Evolutionary conservation across 2,113 vertebrate genomes (phyloP).

Genomic region (Phalacrocorax brasilianus): DNA sequence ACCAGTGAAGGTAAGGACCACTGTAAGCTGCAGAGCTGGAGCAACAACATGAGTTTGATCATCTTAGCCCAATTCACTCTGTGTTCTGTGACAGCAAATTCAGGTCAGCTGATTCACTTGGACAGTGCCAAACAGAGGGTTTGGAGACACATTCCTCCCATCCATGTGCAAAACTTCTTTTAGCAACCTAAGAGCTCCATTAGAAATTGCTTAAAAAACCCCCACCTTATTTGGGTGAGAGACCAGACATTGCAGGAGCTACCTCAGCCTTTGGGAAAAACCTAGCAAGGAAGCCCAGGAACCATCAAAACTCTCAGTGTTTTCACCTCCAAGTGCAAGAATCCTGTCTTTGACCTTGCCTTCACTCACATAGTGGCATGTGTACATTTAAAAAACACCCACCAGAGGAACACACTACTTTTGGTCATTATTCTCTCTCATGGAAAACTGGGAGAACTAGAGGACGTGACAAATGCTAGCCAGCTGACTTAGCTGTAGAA

Average conservation of each 20-base stretch:
- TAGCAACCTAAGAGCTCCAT: neutral
- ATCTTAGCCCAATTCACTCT: neutral
- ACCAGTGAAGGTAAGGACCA: neutral
- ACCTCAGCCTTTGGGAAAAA: neutral
- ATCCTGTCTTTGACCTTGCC: neutral
- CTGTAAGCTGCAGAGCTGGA: neutral
- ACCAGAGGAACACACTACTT: neutral
- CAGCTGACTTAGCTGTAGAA: neutral
- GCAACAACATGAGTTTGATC: neutral
- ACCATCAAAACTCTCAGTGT: neutral
- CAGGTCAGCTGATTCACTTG: neutral
- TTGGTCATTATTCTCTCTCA: neutral
- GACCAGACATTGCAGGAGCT: neutral
- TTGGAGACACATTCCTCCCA: neutral
- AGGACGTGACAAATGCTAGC: neutral
- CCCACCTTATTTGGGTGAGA: neutral
- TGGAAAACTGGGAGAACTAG: neutral
- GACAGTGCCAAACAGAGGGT: neutral
- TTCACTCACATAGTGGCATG: neutral
- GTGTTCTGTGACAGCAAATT: neutral
- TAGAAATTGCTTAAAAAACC: neutral
- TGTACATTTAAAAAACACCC: neutral
- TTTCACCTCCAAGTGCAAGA: neutral
- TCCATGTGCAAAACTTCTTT: neutral
- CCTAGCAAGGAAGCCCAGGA: neutral